Evolutionary conservation across 1,140 invertebrate genomes (phyloP).

Genomic region (Anadara kagoshimensis): DNA sequence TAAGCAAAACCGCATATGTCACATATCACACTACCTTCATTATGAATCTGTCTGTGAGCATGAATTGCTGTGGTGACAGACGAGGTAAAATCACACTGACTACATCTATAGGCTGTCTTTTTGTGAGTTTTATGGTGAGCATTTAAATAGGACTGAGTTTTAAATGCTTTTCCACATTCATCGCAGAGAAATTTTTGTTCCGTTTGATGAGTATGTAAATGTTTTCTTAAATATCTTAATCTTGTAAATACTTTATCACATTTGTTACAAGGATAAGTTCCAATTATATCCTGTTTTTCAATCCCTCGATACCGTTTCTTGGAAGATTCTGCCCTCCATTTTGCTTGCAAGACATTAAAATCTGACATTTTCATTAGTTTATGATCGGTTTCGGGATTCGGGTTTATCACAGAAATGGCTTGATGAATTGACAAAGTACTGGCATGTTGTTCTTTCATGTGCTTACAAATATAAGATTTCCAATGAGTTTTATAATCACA

Average conservation of each 20-base stretch:
- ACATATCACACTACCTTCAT: conserved; percentile 64
- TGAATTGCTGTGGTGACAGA: conserved; percentile 64
- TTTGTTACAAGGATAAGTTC: conserved; percentile 56
- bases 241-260: conserved; percentile 68
- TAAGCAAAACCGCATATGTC: conserved; percentile 70
- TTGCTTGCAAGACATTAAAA: conserved; percentile 19
- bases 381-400: not conserved
- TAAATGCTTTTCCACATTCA: conserved; percentile 67
- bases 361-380: conserved; percentile 49
- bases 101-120: conserved; percentile 58
- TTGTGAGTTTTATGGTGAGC: conserved; percentile 62
- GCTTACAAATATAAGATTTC: conserved; percentile 54
- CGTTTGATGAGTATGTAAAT: conserved; percentile 52
- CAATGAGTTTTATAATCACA: conserved; percentile 56
- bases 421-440: conserved; percentile 48
- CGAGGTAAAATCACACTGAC: conserved; percentile 67
- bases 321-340: conserved; percentile 53
- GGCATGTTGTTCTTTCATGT: conserved; percentile 57
- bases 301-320: conserved; percentile 38
- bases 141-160: conserved; percentile 57
- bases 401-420: no score
- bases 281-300: conserved; percentile 65
- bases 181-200: conserved; percentile 63
- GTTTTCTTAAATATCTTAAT: conserved; percentile 65
- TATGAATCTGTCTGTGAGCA: conserved; percentile 68